These are phyloP conservation scores for Pelmatolapia mariae DNA, from an alignment of 2,113 vertebrate genomes.

Conservation along the genomic window DNA sequence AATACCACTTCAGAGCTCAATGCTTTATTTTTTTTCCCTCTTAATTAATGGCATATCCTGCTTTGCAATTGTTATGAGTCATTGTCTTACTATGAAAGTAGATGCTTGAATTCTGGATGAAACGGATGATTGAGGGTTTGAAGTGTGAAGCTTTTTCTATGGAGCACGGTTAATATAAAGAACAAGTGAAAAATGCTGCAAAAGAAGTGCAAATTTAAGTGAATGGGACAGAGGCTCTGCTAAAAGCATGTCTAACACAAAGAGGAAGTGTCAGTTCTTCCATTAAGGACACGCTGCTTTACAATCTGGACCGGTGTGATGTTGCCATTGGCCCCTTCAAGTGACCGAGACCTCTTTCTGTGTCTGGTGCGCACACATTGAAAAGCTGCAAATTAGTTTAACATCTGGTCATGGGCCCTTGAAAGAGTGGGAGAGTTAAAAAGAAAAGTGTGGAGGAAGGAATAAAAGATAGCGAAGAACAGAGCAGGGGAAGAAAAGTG, in stretches of 20 bases:
- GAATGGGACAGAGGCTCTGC: neutral
- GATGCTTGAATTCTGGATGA: slow-evolving; percentile 22
- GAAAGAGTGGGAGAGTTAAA: neutral
- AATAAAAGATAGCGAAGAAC: slow-evolving; percentile 35
- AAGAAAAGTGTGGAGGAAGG: slow-evolving; percentile 11
- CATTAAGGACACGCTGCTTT: slow-evolving; percentile 11
- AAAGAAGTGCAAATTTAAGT: neutral
- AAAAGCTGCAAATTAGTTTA: slow-evolving; percentile 66
- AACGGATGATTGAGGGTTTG: slow-evolving; percentile 13
- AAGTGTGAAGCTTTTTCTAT: slow-evolving; percentile 1
- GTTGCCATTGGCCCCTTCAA: slow-evolving; percentile 14
- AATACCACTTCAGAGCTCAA: neutral
- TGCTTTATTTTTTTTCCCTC: neutral
- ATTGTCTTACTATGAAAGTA: slow-evolving; percentile 13
- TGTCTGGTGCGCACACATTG: slow-evolving; percentile 38
- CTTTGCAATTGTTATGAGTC: slow-evolving; percentile 14
- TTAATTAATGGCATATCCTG: neutral
- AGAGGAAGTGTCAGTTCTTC: slow-evolving; percentile 12
- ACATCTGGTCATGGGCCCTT: slow-evolving; percentile 72
- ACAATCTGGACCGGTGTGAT: neutral
- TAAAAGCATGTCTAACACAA: neutral
- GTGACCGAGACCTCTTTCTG: slow-evolving; percentile 19
- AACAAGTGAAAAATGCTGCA: neutral
- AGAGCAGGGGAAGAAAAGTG: neutral
- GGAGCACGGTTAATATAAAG: neutral